These are phyloP conservation scores for Ailuropoda melanoleuca DNA, from an alignment of 2,113 vertebrate species.

Conservation along the genomic window DNA sequence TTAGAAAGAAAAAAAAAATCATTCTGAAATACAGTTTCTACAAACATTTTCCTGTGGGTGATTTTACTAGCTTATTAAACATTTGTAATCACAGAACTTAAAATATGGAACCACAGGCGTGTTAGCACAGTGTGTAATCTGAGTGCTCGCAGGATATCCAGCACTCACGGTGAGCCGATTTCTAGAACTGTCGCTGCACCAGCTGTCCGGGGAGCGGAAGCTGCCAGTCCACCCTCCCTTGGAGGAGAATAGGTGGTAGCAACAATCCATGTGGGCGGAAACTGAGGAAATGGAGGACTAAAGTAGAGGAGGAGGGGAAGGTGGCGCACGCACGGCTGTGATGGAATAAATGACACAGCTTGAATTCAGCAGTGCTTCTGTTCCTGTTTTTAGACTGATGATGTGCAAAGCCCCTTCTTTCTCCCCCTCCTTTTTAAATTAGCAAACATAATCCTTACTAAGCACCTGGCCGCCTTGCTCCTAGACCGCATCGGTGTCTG, in stretches of 20 bases:
- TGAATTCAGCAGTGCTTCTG: conserved; percentile 53
- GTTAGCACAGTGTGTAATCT: conserved; percentile 59
- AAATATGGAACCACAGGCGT: conserved; percentile 65
- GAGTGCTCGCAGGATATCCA: neutral
- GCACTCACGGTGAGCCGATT: conserved; percentile 44
- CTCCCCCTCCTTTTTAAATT: conserved; percentile 32
- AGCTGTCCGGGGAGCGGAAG: conserved; percentile 59
- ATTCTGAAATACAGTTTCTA: conserved; percentile 63
- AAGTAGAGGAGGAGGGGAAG: conserved; percentile 5
- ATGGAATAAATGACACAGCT: conserved; percentile 64
- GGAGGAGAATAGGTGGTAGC: conserved; percentile 46
- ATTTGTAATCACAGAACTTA: conserved; percentile 74
- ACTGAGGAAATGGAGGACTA: conserved; percentile 45
- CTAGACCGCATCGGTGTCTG: conserved; percentile 7
- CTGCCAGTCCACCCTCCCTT: conserved; percentile 46
- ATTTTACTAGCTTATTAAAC: conserved; percentile 66
- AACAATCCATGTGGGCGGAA: conserved; percentile 65
- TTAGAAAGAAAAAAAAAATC: conserved; percentile 50
- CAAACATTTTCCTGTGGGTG: conserved; percentile 50
- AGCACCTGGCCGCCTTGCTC: conserved; percentile 65
- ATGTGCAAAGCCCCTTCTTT: neutral
- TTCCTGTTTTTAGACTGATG: conserved; percentile 44
- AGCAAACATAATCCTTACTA: conserved; percentile 66
- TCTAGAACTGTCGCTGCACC: conserved; percentile 46
- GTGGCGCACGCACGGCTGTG: neutral